Percentiles rank a stretch among this genome's conserved stretches.
Evolutionary conservation across 2,797 vertebrate species (phyloP).

Genomic region (Labeo calbasu): DNA sequence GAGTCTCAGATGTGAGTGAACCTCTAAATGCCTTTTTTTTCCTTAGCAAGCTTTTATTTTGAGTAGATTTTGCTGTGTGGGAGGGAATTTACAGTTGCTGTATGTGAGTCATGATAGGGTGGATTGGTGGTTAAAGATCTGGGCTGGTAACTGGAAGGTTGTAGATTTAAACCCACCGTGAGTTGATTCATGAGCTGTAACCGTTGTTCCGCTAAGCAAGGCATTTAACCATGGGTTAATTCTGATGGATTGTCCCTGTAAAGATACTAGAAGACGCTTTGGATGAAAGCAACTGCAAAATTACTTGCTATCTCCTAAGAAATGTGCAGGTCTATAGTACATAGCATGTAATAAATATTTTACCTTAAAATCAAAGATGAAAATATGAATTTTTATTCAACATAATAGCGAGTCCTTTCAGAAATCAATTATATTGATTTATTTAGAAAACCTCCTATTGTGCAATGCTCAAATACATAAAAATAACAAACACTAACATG

Average conservation of each 20-base stretch:
- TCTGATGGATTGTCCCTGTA: neutral
- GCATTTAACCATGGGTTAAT: neutral
- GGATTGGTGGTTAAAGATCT: neutral
- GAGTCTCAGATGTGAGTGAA: slow-evolving; percentile 69
- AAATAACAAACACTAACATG: neutral
- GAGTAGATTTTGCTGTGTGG: neutral
- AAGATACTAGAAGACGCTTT: neutral
- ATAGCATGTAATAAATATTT: too few species aligned
- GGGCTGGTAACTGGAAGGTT: neutral
- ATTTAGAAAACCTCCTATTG: neutral
- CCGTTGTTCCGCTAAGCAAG: neutral
- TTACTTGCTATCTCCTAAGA: neutral
- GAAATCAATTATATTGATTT: too few species aligned
- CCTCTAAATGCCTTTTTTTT: slow-evolving; percentile 54
- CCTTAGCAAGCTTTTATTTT: slow-evolving; percentile 8
- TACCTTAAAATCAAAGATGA: too few species aligned
- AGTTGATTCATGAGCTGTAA: neutral
- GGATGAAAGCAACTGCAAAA: neutral
- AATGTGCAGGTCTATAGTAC: neutral
- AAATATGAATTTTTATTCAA: too few species aligned
- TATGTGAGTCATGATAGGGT: neutral
- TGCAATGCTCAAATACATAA: neutral
- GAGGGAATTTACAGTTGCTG: neutral
- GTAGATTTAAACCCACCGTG: neutral
- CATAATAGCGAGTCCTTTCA: neutral